Evolutionary conservation across 2,113 vertebrate genomes (phyloP).

Genomic region (Callipepla californica): DNA sequence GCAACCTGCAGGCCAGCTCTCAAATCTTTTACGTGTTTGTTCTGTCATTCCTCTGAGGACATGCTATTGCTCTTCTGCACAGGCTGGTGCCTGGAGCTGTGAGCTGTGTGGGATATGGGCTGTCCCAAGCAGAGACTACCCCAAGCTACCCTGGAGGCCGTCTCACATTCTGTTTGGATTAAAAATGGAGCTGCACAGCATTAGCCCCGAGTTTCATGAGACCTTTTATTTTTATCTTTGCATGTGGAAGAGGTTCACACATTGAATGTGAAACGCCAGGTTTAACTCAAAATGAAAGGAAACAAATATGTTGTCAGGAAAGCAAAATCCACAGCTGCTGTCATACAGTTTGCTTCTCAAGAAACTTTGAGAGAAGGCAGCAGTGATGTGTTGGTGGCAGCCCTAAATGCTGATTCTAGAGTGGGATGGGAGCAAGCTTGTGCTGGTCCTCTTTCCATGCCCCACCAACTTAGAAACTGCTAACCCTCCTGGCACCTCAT

Average conservation of each 20-base stretch:
- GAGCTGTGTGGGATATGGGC: not conserved
- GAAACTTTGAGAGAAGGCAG: not conserved
- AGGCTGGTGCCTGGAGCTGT: not conserved
- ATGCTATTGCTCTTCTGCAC: accelerated
- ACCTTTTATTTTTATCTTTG: not conserved
- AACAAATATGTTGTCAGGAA: not conserved
- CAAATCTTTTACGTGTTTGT: accelerated
- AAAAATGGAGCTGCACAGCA: not conserved
- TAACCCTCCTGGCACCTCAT: not conserved
- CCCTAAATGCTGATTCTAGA: accelerated
- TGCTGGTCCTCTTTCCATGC: not conserved
- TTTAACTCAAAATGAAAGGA: not conserved
- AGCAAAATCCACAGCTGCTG: not conserved
- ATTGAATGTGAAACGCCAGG: not conserved
- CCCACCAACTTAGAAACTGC: not conserved
- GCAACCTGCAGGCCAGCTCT: not conserved
- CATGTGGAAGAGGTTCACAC: accelerated
- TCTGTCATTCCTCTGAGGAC: not conserved
- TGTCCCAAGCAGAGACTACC: not conserved
- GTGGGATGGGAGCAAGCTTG: not conserved
- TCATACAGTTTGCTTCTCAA: not conserved
- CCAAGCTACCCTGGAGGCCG: not conserved
- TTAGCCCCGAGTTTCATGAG: not conserved
- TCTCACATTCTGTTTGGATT: not conserved
- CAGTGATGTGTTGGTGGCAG: not conserved